Conservation (phyloP, 2,113 vertebrate genomes). For the Microtus montanus region DNA sequence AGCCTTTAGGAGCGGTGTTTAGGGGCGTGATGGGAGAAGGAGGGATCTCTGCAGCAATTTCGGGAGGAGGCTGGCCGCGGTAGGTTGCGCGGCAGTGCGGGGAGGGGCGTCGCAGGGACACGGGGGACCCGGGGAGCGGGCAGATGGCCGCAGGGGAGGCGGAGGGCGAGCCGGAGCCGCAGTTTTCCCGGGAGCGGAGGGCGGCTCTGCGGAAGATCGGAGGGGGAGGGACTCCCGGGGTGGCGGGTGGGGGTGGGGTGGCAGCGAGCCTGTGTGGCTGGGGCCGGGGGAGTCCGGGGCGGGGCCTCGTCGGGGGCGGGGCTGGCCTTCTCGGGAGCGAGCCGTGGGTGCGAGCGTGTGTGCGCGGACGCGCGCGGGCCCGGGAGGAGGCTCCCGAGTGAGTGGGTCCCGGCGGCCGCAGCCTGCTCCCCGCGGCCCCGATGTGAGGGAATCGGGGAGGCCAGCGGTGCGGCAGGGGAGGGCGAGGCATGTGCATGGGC, state of each 20-base stretch:
- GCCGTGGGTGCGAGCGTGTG: slow-evolving; percentile 14
- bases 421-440: slow-evolving; percentile 62
- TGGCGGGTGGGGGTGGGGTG: slow-evolving; percentile 50
- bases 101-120: background rate
- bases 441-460: slow-evolving; percentile 77
- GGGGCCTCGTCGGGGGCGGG: slow-evolving; percentile 60
- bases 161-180: slow-evolving; percentile 2
- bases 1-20: slow-evolving; percentile 50
- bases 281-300: background rate
- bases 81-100: slow-evolving; percentile 29
- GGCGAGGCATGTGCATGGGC: slow-evolving; percentile 84
- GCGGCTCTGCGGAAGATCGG: slow-evolving; percentile 7
- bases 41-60: slow-evolving; percentile 64
- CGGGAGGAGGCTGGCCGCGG: background rate
- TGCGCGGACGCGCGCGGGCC: slow-evolving; percentile 58
- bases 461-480: slow-evolving; percentile 70
- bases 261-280: background rate
- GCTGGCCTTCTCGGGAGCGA: background rate
- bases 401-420: slow-evolving; percentile 45
- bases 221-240: slow-evolving; percentile 16
- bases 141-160: background rate
- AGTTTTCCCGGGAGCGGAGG: slow-evolving; percentile 43
- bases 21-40: slow-evolving; percentile 50
- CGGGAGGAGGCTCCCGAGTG: slow-evolving; percentile 37
- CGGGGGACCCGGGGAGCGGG: background rate